phyloP scores from a whole-genome alignment of 1,140 invertebrate species.

The Sinella curviseta region DNA sequence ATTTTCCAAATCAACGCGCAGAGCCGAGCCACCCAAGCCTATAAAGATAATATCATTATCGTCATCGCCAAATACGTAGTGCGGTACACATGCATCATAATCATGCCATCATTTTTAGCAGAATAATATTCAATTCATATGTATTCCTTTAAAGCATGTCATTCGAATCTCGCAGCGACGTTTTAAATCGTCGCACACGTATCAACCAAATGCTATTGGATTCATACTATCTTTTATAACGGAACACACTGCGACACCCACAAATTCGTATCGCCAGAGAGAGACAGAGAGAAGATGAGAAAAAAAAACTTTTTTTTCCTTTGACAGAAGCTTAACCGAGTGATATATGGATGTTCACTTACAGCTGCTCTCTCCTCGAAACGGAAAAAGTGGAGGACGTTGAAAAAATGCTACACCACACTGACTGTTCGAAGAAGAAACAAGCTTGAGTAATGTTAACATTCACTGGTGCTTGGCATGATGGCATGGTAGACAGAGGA shows the following conservation, averaged over 20 bases:
- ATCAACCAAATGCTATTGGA: too few species aligned
- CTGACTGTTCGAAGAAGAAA: not conserved
- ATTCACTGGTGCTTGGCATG: not conserved
- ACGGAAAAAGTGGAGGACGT: not conserved
- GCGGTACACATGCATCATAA: too few species aligned
- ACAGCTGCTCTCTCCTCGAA: conserved; percentile 18
- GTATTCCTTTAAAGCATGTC: too few species aligned
- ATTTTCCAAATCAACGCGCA: too few species aligned
- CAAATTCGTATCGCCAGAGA: conserved; percentile 1
- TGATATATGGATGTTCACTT: conserved; percentile 20
- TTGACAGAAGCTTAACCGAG: conserved; percentile 10
- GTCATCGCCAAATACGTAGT: too few species aligned
- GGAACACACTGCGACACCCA: not conserved
- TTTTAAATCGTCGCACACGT: too few species aligned
- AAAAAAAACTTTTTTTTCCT: conserved; percentile 10
- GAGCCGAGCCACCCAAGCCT: not conserved
- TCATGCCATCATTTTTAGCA: too few species aligned
- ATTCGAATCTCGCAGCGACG: too few species aligned
- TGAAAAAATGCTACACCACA: not conserved
- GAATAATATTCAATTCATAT: too few species aligned
- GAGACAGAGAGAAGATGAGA: not conserved
- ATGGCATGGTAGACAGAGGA: too few species aligned
- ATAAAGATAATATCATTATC: not conserved
- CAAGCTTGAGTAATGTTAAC: conserved; percentile 5
- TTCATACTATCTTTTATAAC: not conserved